These are phyloP conservation scores for Caenorhabditis sp. DNA, from an alignment of 2,888 invertebrate genomes.

Conservation along the genomic window DNA sequence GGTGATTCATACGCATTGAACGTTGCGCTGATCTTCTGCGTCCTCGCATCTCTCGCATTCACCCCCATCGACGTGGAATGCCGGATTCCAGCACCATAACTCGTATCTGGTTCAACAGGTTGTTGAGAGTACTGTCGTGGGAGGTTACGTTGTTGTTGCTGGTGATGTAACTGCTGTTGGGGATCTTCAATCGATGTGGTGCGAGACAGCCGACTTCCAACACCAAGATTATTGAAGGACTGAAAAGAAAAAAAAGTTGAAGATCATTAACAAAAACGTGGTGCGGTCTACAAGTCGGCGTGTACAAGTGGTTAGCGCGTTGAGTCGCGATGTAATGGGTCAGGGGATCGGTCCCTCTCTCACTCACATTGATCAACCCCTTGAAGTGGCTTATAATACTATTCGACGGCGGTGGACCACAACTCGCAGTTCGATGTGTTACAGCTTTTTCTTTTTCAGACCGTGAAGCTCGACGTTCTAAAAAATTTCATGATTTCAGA, in stretches of 20 bases:
- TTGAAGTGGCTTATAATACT: slow-evolving; percentile 66
- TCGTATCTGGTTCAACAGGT: slow-evolving; percentile 15
- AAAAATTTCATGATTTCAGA: slow-evolving; percentile 4
- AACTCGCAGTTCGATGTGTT: slow-evolving; percentile 54
- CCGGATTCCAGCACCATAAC: slow-evolving; percentile 34
- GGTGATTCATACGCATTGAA: slow-evolving; percentile 37
- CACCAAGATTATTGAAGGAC: slow-evolving; percentile 60
- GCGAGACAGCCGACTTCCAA: slow-evolving; percentile 50
- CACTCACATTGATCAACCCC: slow-evolving; percentile 63
- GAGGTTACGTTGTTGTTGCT: background rate
- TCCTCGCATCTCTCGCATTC: slow-evolving; percentile 13
- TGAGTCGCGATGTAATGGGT: no score
- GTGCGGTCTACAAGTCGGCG: no score
- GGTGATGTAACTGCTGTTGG: no score
- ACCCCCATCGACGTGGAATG: slow-evolving; percentile 43
- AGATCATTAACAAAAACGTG: no score
- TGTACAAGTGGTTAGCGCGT: no score
- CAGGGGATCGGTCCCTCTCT: no score
- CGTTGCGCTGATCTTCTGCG: slow-evolving; percentile 39
- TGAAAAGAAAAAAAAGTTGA: no score
- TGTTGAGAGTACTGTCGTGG: background rate
- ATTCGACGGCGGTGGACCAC: slow-evolving; percentile 51
- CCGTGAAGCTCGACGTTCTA: slow-evolving; percentile 44
- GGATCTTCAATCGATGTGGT: slow-evolving; percentile 58
- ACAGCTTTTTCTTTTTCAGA: slow-evolving; percentile 47